These are phyloP conservation scores for Chromis chromis DNA, from an alignment of 2,797 vertebrate species.

Conservation along the genomic window DNA sequence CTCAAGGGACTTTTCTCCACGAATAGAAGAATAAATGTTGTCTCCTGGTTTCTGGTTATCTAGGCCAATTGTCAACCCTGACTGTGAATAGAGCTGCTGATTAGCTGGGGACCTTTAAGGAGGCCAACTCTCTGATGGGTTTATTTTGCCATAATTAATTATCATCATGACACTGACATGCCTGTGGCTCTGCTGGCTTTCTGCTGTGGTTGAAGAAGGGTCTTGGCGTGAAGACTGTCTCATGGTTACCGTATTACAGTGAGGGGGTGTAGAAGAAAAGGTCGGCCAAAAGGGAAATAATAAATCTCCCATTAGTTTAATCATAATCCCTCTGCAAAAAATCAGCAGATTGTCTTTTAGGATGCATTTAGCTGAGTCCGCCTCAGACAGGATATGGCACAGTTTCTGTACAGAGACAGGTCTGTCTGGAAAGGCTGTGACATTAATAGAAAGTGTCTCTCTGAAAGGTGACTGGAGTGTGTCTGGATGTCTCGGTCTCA, in stretches of 20 bases:
- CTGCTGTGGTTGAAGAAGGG: conserved; percentile 37
- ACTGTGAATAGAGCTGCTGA: conserved; percentile 69
- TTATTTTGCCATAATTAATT: conserved; percentile 80
- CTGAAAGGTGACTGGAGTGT: conserved; percentile 57
- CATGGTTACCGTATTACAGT: conserved; percentile 44
- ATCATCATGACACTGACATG: conserved; percentile 68
- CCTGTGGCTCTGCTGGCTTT: conserved; percentile 43
- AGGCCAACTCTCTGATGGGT: conserved; percentile 76
- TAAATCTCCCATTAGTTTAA: conserved; percentile 54
- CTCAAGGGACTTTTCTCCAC: conserved; percentile 44
- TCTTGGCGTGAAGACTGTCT: conserved; percentile 38
- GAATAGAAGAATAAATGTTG: conserved; percentile 61
- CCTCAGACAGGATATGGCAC: neutral
- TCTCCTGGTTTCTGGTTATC: conserved; percentile 73
- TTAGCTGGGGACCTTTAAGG: conserved; percentile 77
- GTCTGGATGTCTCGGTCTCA: conserved; percentile 53
- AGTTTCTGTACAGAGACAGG: conserved; percentile 20
- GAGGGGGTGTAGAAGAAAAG: conserved; percentile 8
- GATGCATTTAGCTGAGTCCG: conserved; percentile 18
- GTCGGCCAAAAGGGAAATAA: conserved; percentile 37
- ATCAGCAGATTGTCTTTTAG: conserved; percentile 32
- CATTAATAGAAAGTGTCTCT: conserved; percentile 56
- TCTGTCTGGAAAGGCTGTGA: conserved; percentile 38
- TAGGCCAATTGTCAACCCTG: conserved; percentile 72
- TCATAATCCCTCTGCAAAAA: conserved; percentile 43